Evolutionary conservation across 2,113 vertebrate genomes (phyloP).

Genomic region (Cromileptes altivelis): DNA sequence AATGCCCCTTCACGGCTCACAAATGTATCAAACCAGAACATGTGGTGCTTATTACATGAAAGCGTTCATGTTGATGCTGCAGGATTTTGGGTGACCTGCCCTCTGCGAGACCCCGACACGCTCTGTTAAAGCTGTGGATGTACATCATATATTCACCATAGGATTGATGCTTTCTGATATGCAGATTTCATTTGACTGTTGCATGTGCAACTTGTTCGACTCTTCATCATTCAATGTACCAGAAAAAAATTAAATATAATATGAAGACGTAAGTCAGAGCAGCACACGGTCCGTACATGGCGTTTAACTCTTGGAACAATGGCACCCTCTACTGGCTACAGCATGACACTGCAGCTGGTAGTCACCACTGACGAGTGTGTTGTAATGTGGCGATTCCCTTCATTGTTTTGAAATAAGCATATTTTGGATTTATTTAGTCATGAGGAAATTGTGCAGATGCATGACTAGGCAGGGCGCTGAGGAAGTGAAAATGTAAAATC

Average conservation of each 20-base stretch:
- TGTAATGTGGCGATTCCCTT: background rate
- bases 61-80: background rate
- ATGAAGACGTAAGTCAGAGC: background rate
- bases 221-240: background rate
- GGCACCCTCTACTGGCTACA: constrained; percentile 61
- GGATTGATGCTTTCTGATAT: background rate
- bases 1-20: constrained; percentile 19
- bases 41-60: constrained; percentile 40
- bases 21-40: constrained; percentile 10
- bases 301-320: constrained; percentile 28
- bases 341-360: constrained; percentile 17
- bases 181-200: background rate
- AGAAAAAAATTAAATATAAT: constrained; percentile 7
- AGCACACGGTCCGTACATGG: background rate
- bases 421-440: constrained; percentile 5
- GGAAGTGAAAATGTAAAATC: constrained; percentile 24
- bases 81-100: constrained; percentile 22
- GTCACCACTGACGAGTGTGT: background rate
- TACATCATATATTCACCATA: background rate
- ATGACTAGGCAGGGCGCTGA: background rate
- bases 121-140: constrained; percentile 2
- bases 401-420: background rate
- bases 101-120: constrained; percentile 3
- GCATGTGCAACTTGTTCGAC: background rate
- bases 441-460: constrained; percentile 1